Conservation (phyloP, 2,888 invertebrate species). For the Seira ritae region DNA sequence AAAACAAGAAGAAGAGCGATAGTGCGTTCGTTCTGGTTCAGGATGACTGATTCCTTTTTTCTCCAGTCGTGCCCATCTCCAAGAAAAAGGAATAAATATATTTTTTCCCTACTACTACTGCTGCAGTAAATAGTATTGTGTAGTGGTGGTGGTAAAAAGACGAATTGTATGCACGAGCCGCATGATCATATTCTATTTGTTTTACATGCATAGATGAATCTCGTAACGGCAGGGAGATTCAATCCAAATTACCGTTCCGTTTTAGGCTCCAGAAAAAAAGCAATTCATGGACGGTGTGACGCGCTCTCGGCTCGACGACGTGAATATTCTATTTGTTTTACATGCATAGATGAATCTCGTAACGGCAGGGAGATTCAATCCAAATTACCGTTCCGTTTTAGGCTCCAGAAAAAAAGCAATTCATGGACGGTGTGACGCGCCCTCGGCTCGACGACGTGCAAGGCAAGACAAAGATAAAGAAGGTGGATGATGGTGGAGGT, state of each 20-base stretch:
- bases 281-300: too few species aligned
- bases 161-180: slow-evolving; percentile 33
- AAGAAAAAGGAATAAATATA: too few species aligned
- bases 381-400: not conserved
- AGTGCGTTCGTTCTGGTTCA: too few species aligned
- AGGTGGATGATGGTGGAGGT: not conserved
- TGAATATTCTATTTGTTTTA: too few species aligned
- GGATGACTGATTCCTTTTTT: slow-evolving; percentile 57
- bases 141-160: slow-evolving; percentile 19
- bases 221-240: too few species aligned
- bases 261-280: too few species aligned
- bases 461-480: not conserved
- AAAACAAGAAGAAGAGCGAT: not conserved
- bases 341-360: not conserved
- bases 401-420: not conserved
- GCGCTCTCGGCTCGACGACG: too few species aligned
- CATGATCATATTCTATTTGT: slow-evolving; percentile 33
- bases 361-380: not conserved
- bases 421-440: not conserved
- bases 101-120: too few species aligned
- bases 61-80: not conserved
- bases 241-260: too few species aligned
- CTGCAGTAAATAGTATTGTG: not conserved
- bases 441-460: too few species aligned
- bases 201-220: slow-evolving; percentile 19